A percentile compares a stretch with the other conserved stretches of the same genome.
phyloP scores from a whole-genome alignment of 2,888 invertebrate species.

The Epirrita christyi region DNA sequence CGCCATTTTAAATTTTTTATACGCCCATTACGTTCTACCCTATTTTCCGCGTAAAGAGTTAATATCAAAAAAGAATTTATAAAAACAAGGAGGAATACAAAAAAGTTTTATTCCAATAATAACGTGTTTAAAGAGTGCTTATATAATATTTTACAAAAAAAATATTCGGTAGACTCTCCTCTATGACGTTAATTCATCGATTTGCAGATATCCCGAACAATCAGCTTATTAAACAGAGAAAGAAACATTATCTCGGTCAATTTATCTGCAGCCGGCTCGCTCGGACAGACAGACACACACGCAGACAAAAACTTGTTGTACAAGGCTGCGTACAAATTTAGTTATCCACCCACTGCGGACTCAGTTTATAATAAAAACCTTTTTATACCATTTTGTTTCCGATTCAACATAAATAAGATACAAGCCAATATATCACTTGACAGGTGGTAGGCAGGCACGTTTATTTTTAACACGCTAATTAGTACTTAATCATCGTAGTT shows the following conservation, averaged over 20 bases:
- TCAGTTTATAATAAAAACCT: slow-evolving; percentile 75
- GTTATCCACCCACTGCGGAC: slow-evolving; percentile 76
- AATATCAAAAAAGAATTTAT: neutral
- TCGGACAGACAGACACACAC: slow-evolving; percentile 52
- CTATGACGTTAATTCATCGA: slow-evolving; percentile 32
- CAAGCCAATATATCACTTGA: slow-evolving; percentile 84
- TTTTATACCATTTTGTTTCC: slow-evolving; percentile 82
- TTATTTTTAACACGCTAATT: slow-evolving; percentile 46
- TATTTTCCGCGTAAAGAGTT: neutral
- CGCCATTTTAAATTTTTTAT: slow-evolving; percentile 31
- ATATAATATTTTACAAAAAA: neutral
- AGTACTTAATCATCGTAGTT: slow-evolving; percentile 43
- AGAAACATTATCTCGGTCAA: slow-evolving; percentile 70
- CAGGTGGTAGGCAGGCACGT: slow-evolving; percentile 78
- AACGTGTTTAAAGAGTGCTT: too few relatives aligned
- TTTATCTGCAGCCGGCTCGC: slow-evolving; percentile 65
- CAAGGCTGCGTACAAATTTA: slow-evolving; percentile 79
- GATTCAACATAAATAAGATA: slow-evolving; percentile 86
- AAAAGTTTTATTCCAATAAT: neutral
- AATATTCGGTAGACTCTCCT: slow-evolving; percentile 16
- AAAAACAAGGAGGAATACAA: neutral
- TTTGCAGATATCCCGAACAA: slow-evolving; percentile 42
- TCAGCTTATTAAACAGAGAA: slow-evolving; percentile 64
- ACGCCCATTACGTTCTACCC: slow-evolving; percentile 31
- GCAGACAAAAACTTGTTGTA: slow-evolving; percentile 64